These are phyloP conservation scores for Syrmaticus mikado DNA, from an alignment of 2,113 vertebrate genomes.

Conservation along the genomic window DNA sequence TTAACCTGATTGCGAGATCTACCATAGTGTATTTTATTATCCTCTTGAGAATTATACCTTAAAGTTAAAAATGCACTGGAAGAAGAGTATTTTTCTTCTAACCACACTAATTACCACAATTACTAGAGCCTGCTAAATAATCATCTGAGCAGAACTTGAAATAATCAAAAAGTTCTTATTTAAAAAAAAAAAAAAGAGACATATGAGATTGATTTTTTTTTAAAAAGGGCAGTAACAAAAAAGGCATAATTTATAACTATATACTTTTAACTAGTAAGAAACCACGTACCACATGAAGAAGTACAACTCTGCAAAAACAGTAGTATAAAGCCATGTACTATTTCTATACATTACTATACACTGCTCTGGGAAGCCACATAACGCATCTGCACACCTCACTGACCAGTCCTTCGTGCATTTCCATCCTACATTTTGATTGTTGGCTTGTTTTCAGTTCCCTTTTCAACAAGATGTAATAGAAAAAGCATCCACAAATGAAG, in stretches of 20 bases:
- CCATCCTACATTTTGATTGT: not conserved
- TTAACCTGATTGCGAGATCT: not conserved
- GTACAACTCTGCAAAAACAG: not conserved
- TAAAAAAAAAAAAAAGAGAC: not conserved
- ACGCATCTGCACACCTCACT: not conserved
- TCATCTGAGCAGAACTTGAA: not conserved
- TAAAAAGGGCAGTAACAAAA: not conserved
- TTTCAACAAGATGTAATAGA: not conserved
- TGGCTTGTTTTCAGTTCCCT: not conserved
- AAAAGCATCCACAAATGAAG: not conserved
- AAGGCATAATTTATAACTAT: not conserved
- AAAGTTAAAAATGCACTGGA: slow-evolving; percentile 9
- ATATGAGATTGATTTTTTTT: not conserved
- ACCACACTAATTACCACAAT: not conserved
- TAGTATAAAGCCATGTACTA: not conserved
- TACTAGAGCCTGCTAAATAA: not conserved
- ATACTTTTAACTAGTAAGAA: not conserved
- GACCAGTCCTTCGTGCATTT: not conserved
- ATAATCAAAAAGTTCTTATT: not conserved
- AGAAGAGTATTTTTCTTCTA: not conserved
- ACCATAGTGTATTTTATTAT: slow-evolving; percentile 4
- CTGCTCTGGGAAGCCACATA: not conserved
- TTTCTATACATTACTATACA: not conserved
- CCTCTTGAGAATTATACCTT: slow-evolving; percentile 4
- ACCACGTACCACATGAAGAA: not conserved